Percentiles rank a stretch among this genome's conserved stretches.
Evolutionary conservation across 2,888 invertebrate genomes (phyloP).

Genomic region (Strigamia transsilvanica): DNA sequence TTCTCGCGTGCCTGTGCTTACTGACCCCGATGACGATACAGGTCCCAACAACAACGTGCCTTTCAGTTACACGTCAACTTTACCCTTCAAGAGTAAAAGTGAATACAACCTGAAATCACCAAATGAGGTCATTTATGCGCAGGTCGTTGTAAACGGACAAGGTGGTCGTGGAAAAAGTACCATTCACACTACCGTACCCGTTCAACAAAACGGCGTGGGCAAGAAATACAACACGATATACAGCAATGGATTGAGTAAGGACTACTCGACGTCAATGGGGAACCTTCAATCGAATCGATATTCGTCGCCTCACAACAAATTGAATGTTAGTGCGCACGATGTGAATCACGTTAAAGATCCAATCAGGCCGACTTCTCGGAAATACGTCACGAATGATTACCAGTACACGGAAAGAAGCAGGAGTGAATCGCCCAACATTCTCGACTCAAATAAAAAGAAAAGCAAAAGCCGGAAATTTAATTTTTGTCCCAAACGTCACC

Average conservation of each 20-base stretch:
- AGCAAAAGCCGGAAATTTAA: neutral
- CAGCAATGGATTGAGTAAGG: conserved; percentile 16
- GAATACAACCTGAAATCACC: conserved; percentile 56
- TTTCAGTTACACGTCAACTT: conserved; percentile 75
- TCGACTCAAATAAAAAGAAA: neutral
- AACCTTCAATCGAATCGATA: conserved; percentile 25
- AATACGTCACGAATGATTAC: neutral
- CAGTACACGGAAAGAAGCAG: neutral
- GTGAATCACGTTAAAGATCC: conserved; percentile 6
- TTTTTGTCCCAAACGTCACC: neutral
- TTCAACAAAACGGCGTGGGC: conserved; percentile 71
- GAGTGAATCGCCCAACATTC: neutral
- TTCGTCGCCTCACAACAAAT: neutral
- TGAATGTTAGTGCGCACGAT: conserved; percentile 24
- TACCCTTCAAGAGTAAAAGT: conserved; percentile 54
- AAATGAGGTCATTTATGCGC: conserved; percentile 76
- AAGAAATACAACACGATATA: neutral
- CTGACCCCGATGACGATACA: conserved; percentile 51
- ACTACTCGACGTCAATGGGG: conserved; percentile 48
- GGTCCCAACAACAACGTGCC: conserved; percentile 75
- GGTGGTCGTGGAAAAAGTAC: conserved; percentile 66
- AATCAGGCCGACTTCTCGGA: conserved; percentile 5
- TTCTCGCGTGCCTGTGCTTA: conserved; percentile 42
- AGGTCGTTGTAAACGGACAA: conserved; percentile 69
- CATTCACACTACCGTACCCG: conserved; percentile 67